Conservation (phyloP, 2,888 invertebrate genomes). For the Aporophyla nigra region DNA sequence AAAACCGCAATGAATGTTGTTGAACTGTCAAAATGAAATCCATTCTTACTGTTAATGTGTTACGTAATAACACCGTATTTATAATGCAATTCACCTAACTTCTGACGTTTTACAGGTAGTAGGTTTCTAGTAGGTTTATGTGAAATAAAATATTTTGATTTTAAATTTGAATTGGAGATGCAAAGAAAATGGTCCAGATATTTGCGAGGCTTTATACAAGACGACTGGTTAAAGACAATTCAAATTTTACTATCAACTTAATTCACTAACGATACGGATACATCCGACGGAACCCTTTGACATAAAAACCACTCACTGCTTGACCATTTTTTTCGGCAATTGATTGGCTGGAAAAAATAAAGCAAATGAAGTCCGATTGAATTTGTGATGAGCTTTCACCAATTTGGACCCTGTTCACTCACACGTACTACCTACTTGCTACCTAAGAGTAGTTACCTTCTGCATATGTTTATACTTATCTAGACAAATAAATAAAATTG, state of each 20-base stretch:
- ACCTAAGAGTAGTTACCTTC: constrained; percentile 12
- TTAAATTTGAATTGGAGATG: no score
- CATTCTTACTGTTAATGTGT: no score
- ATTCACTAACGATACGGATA: not conserved
- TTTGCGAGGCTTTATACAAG: not conserved
- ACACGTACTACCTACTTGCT: constrained; percentile 25
- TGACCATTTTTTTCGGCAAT: constrained; percentile 83
- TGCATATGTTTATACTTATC: no score
- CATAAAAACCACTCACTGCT: constrained; percentile 36
- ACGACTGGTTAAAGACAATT: not conserved
- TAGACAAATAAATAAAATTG: no score
- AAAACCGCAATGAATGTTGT: no score
- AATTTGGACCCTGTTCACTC: constrained; percentile 75
- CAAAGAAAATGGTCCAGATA: not conserved
- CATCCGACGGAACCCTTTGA: constrained; percentile 67
- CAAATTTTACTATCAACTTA: not conserved
- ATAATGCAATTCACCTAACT: no score
- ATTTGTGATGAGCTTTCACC: constrained; percentile 87
- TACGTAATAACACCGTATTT: no score
- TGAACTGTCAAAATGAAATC: no score
- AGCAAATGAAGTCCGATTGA: constrained; percentile 86
- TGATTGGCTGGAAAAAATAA: constrained; percentile 87
- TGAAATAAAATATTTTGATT: no score
- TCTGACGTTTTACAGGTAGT: no score
- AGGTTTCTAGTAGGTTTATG: no score